Base-by-base conservation (phyloP, 64 coral and sea anemone species). In the Montipora efflorescens region DNA sequence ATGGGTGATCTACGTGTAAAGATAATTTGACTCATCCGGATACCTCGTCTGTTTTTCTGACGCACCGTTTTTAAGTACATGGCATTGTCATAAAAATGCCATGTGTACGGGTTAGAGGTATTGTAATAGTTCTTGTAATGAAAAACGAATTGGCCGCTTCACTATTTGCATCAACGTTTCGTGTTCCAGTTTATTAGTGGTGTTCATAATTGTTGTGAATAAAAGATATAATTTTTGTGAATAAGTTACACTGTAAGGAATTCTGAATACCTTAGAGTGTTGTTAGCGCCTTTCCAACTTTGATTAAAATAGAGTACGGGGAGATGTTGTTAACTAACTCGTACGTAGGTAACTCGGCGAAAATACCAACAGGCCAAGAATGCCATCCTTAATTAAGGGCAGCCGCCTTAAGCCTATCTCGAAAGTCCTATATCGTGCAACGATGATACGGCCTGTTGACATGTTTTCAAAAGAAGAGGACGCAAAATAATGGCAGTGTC, bases 81-180 rank as follows among this genome's bases (percentile, higher is more conserved):
- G 47, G 8, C 15, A 19, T 10, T 8, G 76, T 78, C 14, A 49
- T 48, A 78, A 8, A 78, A 7, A 22, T 57, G 53, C 53, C 53
- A 8, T 57, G 11, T 11, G 11, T 57, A 8, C 36, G 36, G 36
- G 53, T 57, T 11, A 25, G n/a, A 80, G n/a, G 48, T 9, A 80
- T 80, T 82, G 22, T n/a, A 82, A 16, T 82, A 82, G 62, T 82
- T 82, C 44, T 61, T 78, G 76, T 64, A 82, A 64, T 14, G 16
- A 82, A 45, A 82, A 82, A 18, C 1, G 8, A 52, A 52, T 64
- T 44, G 23, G 80, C 10, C 36, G 55, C 8, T 5, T 8, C 11
- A 45, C 9, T 4, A 50, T 19, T 16, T 50, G 46, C 13, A 6
- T 19, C 5, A 78, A 18, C 44, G 49, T 15, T 78, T 7, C 4